Evolutionary conservation across 2,888 invertebrate genomes (phyloP), one percentile per base, ranked within the genome.

Genomic region (Dasypogon diadema): DNA sequence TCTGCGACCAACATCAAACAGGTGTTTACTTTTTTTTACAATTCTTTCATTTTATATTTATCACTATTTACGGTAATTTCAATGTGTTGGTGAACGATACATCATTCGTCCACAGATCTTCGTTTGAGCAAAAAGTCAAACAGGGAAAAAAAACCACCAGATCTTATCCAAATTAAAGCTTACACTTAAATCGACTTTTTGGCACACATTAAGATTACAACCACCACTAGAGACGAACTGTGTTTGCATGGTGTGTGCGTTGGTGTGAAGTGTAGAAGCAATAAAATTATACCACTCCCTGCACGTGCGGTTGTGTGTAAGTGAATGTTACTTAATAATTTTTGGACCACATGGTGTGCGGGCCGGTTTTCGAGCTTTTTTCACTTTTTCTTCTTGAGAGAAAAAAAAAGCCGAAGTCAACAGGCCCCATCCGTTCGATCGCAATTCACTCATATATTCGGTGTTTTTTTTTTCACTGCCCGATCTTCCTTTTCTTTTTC

Each of bases 291-390:
- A n/a, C n/a, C n/a, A n/a, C n/a, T n/a, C n/a, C n/a, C n/a, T 12
- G 42, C 12, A 26, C 4, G 18, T 63, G 18, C 12, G 1, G 3
- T 34, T 63, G 60, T 48, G 48, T 48, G 51, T 51, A 18, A 16
- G 51, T 51, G 18, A 21, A 16, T 51, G 51, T 51, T 65, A 65
- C 48, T 65, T 65, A 65, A 65, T 24, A 65, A 65, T 65, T 65
- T 65, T 65, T 65, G 65, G 65, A 65, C 65, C 65, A 65, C 65
- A 65, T 65, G 65, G 65, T 48, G 65, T 65, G 46, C 65, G 48
- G 63, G 65, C 65, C 46, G 65, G 65, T 65, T 65, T 18, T 24
- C 14, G 21, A 65, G 46, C 46, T 46, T 48, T 65, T 48, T 42
- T 22, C 26, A 24, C 24, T 65, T 56, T 21, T 46, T 42, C 26